phyloP scores from a whole-genome alignment of 2,888 invertebrate genomes.

The Sycophila texana region DNA sequence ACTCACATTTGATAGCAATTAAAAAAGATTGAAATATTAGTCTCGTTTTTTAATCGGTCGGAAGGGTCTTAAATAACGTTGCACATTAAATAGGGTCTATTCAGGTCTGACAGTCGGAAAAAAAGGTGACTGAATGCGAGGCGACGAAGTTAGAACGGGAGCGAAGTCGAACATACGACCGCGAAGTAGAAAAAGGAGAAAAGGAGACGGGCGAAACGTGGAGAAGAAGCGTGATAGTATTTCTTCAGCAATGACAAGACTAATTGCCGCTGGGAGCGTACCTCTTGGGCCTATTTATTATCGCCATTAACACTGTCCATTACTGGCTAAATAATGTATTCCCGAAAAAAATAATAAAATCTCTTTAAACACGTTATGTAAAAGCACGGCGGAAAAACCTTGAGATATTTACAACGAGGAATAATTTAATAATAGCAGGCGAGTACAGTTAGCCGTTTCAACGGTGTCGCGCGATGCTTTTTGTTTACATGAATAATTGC shows the following conservation, averaged over 20 bases:
- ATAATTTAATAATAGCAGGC: conserved; percentile 11
- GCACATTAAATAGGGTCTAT: conserved; percentile 21
- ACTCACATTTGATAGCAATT: too few species aligned
- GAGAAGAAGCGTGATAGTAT: conserved; percentile 49
- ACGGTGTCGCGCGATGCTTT: too few species aligned
- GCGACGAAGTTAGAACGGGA: conserved; percentile 40
- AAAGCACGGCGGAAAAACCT: not conserved
- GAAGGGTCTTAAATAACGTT: too few species aligned
- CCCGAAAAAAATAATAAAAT: conserved; percentile 2
- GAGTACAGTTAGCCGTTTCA: not conserved
- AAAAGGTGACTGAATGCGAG: conserved; percentile 20
- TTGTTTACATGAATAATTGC: too few species aligned
- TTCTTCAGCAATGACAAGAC: conserved; percentile 60
- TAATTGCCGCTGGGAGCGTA: conserved; percentile 54
- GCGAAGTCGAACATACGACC: conserved; percentile 44
- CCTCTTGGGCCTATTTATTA: conserved; percentile 45
- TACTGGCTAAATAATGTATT: conserved; percentile 35
- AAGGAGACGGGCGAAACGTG: conserved; percentile 21
- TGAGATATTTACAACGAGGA: conserved; percentile 29
- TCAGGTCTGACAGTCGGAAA: conserved; percentile 1
- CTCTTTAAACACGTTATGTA: conserved; percentile 7
- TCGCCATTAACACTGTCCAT: conserved; percentile 42
- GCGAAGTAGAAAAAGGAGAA: conserved; percentile 41
- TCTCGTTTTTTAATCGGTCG: too few species aligned
- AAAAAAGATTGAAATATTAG: too few species aligned